A percentile compares a stretch with the other conserved stretches of the same genome.
phyloP scores from a whole-genome alignment of 2,113 vertebrate species.

The Psophia crepitans region DNA sequence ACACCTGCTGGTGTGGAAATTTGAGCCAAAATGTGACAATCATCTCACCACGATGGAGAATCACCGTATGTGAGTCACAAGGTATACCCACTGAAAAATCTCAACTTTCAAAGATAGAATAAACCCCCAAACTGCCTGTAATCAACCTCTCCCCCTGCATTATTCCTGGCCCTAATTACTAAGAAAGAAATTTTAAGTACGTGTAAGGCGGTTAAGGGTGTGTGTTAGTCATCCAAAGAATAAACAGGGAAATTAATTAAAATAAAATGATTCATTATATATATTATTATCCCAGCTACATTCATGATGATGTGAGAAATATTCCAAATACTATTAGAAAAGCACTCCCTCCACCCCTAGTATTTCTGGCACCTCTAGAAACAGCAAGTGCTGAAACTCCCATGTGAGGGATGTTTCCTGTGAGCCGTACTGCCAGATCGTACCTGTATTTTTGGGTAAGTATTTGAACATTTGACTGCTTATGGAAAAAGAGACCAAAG shows the following conservation, averaged over 20 bases:
- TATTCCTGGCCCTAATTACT: neutral
- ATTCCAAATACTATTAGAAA: slow-evolving; percentile 43
- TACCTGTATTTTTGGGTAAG: slow-evolving; percentile 40
- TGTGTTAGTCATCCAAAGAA: slow-evolving; percentile 1
- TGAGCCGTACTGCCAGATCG: slow-evolving; percentile 31
- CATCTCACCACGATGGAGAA: neutral
- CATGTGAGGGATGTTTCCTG: slow-evolving; percentile 45
- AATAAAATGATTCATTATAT: slow-evolving; percentile 30
- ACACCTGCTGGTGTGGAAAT: slow-evolving; percentile 14
- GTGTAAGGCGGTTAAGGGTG: neutral
- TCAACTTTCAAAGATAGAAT: neutral
- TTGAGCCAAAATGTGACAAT: neutral
- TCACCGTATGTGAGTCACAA: neutral
- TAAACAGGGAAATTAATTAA: slow-evolving; percentile 40
- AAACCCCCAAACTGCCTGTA: neutral
- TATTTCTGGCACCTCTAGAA: slow-evolving; percentile 62
- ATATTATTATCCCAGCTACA: slow-evolving; percentile 34
- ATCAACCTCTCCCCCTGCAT: neutral
- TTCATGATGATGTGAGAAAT: slow-evolving; percentile 57
- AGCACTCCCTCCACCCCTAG: neutral
- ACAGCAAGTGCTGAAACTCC: slow-evolving; percentile 54
- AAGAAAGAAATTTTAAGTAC: neutral
- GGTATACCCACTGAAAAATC: neutral
- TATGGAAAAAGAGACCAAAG: neutral
- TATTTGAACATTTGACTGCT: slow-evolving; percentile 25